These are phyloP conservation scores for Xiphorhynchus erythropygius DNA, from an alignment of 2,797 vertebrate genomes.

Conservation along the genomic window DNA sequence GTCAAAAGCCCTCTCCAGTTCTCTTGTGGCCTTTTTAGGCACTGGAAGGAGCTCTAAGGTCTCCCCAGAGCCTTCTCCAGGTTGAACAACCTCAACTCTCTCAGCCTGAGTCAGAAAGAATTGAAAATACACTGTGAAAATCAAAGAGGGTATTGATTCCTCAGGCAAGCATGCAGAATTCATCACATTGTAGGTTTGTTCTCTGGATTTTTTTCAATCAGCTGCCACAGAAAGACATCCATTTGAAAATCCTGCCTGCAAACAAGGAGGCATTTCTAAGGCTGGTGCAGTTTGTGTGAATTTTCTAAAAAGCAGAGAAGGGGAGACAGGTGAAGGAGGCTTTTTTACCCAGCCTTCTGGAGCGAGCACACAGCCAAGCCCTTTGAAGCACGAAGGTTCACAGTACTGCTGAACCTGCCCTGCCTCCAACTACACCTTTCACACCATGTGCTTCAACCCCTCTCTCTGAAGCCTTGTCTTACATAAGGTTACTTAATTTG, in stretches of 20 bases:
- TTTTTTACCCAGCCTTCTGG: background rate
- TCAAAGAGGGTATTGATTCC: conserved; percentile 31
- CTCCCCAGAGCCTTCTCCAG: background rate
- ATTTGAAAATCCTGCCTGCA: background rate
- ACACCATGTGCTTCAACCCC: background rate
- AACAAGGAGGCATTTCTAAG: background rate
- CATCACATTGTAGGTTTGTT: background rate
- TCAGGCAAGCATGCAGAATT: background rate
- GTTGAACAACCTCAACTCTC: background rate
- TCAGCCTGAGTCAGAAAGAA: background rate
- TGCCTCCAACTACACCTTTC: background rate
- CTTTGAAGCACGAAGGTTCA: background rate
- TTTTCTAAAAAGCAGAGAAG: background rate
- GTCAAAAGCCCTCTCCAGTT: background rate
- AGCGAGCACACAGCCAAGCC: background rate
- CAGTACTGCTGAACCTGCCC: background rate
- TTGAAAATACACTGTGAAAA: conserved; percentile 20
- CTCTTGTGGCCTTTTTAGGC: background rate
- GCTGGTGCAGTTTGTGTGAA: background rate
- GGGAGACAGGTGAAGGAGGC: background rate
- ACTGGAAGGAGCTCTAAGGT: background rate
- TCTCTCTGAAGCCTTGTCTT: background rate
- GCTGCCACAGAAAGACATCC: background rate
- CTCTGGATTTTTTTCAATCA: background rate
- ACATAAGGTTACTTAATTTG: background rate